phyloP scores from a whole-genome alignment of 2,888 invertebrate species.

The Phaedon cochleariae region DNA sequence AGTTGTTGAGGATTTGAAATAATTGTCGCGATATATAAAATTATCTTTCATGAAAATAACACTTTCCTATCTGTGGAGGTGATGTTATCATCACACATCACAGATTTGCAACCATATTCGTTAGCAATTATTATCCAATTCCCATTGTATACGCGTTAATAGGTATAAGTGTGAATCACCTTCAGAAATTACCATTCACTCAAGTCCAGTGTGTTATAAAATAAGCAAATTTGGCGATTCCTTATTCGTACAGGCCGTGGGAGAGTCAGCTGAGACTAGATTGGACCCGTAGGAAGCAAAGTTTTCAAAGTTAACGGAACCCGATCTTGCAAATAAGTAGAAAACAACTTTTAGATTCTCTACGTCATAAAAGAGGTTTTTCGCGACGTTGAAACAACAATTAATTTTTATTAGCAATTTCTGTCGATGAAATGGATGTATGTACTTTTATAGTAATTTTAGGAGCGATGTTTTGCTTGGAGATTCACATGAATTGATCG shows the following conservation, averaged over 20 bases:
- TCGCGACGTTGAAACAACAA: slow-evolving; percentile 13
- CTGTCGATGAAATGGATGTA: slow-evolving; percentile 10
- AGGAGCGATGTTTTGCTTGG: not conserved
- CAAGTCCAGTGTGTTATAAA: slow-evolving; percentile 2
- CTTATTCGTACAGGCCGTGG: slow-evolving; percentile 31
- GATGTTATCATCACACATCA: not conserved
- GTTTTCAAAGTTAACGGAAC: slow-evolving; percentile 39
- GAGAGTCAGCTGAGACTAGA: slow-evolving; percentile 35
- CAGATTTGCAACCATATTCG: not conserved
- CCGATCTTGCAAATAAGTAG: slow-evolving; percentile 36
- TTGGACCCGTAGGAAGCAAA: slow-evolving; percentile 29
- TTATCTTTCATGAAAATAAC: too few species aligned
- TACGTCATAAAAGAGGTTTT: slow-evolving; percentile 28
- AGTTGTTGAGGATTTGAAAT: too few species aligned
- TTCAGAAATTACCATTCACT: slow-evolving; percentile 12
- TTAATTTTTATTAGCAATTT: slow-evolving; percentile 26
- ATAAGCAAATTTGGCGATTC: slow-evolving; percentile 33
- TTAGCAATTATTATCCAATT: not conserved
- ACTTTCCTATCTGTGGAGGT: too few species aligned
- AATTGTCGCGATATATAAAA: too few species aligned
- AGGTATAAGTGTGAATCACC: slow-evolving; percentile 20
- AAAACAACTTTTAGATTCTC: slow-evolving; percentile 36
- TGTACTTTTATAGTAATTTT: slow-evolving; percentile 16
- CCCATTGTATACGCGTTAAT: slow-evolving; percentile 23
- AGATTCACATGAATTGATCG: not conserved